Conservation (phyloP, 53 echinoderm and acorn worm genomes). For the Temnopleurus reevesii region DNA sequence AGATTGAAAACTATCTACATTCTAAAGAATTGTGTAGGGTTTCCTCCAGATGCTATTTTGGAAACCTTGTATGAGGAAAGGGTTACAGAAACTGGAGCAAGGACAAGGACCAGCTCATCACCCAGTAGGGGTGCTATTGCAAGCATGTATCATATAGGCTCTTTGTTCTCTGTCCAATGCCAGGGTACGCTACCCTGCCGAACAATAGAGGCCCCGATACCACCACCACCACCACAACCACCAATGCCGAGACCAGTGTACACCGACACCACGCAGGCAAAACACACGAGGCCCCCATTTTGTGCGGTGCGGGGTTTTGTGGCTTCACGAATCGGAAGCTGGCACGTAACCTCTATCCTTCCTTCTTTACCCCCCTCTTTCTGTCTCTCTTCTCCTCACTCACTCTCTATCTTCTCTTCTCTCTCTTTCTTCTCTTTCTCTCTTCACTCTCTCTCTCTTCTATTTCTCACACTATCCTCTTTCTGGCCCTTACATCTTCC, state of each 20-base stretch:
- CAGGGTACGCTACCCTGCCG: slow-evolving; percentile 19
- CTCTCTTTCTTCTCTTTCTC: background rate
- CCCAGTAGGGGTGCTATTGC: background rate
- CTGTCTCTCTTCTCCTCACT: no score
- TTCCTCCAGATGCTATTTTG: no score
- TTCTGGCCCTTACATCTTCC: background rate
- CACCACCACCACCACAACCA: background rate
- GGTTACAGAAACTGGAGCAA: no score
- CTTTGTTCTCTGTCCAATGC: slow-evolving; percentile 2
- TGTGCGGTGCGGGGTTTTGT: background rate
- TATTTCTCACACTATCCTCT: no score
- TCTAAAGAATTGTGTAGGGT: no score
- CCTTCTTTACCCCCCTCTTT: no score
- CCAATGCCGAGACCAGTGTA: background rate
- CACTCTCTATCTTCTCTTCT: no score
- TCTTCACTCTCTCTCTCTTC: background rate
- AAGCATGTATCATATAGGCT: background rate
- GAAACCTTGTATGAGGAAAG: no score
- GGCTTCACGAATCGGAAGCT: slow-evolving; percentile 17
- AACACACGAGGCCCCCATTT: slow-evolving; percentile 28
- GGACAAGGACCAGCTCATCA: slow-evolving; percentile 35
- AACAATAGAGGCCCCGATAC: background rate
- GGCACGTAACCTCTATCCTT: slow-evolving; percentile 12
- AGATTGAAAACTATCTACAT: no score
- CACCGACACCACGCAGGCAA: slow-evolving; percentile 9